Evolutionary conservation across 2,797 vertebrate genomes (phyloP).

Genomic region (Arrhamphus sclerolepis): DNA sequence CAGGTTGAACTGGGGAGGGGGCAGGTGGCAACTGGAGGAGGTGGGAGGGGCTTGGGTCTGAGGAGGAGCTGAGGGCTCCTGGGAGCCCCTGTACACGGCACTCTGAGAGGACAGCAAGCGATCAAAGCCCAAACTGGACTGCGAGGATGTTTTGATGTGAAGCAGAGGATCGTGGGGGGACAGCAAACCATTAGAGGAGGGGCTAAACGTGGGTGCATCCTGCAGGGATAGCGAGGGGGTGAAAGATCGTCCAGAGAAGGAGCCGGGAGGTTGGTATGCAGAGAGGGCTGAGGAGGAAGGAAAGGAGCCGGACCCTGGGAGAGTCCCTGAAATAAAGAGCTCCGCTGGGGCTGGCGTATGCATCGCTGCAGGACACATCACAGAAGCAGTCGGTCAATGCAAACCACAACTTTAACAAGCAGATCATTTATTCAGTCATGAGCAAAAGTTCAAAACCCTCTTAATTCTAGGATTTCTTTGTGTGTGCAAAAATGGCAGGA

Average conservation of each 20-base stretch:
- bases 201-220: constrained; percentile 89
- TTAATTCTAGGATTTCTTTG: too few species aligned
- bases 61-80: constrained; percentile 72
- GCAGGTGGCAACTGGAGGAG: constrained; percentile 84
- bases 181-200: constrained; percentile 88
- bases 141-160: constrained; percentile 90
- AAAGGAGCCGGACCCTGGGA: constrained; percentile 89
- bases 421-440: too few species aligned
- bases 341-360: constrained; percentile 90
- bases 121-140: constrained; percentile 88
- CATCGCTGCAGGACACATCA: constrained; percentile 83
- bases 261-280: constrained; percentile 92
- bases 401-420: too few species aligned
- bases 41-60: constrained; percentile 73
- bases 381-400: constrained; percentile 37
- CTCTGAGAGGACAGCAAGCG: constrained; percentile 85
- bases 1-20: constrained; percentile 87
- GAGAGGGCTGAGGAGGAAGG: constrained; percentile 89
- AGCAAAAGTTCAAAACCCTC: too few species aligned
- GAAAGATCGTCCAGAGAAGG: constrained; percentile 90
- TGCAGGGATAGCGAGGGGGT: constrained; percentile 89
- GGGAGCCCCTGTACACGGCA: constrained; percentile 76
- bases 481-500: too few species aligned
- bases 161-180: constrained; percentile 90
- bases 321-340: constrained; percentile 91